phyloP scores from a whole-genome alignment of 2,888 invertebrate genomes.

The Agriopis aurantiaria region DNA sequence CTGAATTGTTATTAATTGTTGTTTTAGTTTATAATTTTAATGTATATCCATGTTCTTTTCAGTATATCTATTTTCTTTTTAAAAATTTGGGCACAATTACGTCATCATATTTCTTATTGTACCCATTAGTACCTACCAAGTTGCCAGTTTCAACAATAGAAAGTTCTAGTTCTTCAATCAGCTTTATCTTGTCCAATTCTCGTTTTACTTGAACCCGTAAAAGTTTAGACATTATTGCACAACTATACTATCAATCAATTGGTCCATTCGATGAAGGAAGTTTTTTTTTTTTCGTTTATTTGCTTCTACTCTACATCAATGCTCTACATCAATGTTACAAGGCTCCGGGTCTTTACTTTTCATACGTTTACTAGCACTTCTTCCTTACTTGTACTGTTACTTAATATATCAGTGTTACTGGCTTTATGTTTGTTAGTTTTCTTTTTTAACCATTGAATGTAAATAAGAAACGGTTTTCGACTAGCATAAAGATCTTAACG shows the following conservation, averaged over 20 bases:
- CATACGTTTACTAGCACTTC: background rate
- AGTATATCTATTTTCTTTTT: too few relatives aligned
- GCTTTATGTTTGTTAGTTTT: slow-evolving; percentile 37
- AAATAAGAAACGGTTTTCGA: slow-evolving; percentile 37
- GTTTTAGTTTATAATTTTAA: too few relatives aligned
- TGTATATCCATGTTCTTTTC: too few relatives aligned
- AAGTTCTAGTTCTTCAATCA: slow-evolving; percentile 12
- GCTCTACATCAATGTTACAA: background rate
- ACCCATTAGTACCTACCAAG: too few relatives aligned
- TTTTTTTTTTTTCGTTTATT: slow-evolving; percentile 1
- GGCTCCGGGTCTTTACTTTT: background rate
- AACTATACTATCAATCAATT: slow-evolving; percentile 15
- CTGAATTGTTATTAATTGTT: too few relatives aligned
- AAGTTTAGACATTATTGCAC: slow-evolving; percentile 28
- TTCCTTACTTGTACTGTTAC: slow-evolving; percentile 25
- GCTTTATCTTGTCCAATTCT: slow-evolving; percentile 28
- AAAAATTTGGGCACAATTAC: too few relatives aligned
- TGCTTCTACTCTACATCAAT: background rate
- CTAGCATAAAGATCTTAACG: slow-evolving; percentile 18
- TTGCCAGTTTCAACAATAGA: background rate
- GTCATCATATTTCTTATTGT: too few relatives aligned
- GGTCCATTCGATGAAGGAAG: slow-evolving; percentile 12
- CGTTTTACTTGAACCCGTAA: slow-evolving; percentile 32
- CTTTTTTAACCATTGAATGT: slow-evolving; percentile 39
- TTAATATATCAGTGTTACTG: slow-evolving; percentile 47